phyloP scores from a whole-genome alignment of 2,888 invertebrate species.

The Neria commutata region DNA sequence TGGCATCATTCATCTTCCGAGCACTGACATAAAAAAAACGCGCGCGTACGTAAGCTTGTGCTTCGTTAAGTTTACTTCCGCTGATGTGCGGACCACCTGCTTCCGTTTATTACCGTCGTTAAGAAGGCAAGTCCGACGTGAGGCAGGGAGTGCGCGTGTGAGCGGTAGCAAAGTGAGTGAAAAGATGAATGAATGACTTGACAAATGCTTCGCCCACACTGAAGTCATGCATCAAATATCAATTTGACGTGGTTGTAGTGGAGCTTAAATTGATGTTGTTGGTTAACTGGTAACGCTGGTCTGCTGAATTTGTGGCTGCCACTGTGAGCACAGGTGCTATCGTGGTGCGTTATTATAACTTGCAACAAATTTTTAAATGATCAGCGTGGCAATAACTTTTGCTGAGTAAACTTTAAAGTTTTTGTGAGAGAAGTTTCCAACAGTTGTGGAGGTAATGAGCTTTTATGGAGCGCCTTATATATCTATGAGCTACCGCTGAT shows the following conservation, averaged over 20 bases:
- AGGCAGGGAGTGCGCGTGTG: background rate
- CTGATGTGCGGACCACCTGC: conserved; percentile 25
- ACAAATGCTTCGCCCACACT: conserved; percentile 53
- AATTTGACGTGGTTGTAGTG: conserved; percentile 49
- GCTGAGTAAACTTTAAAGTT: too few species aligned
- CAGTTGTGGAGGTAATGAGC: too few species aligned
- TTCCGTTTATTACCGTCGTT: conserved; percentile 6
- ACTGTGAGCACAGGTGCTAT: too few species aligned
- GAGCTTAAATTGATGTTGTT: background rate
- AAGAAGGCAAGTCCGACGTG: background rate
- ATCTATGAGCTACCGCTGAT: too few species aligned
- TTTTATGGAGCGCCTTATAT: too few species aligned
- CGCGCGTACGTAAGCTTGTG: conserved; percentile 3
- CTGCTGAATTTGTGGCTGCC: background rate
- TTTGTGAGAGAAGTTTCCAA: too few species aligned
- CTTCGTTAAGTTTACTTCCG: conserved; percentile 6
- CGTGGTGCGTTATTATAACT: too few species aligned
- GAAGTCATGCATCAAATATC: conserved; percentile 59
- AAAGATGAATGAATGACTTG: conserved; percentile 58
- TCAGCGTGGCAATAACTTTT: too few species aligned
- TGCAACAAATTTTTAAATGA: too few species aligned
- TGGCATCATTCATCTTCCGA: conserved; percentile 23
- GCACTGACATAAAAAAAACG: conserved; percentile 12
- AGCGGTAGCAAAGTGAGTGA: conserved; percentile 29
- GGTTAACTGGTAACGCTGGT: background rate